These are phyloP conservation scores for Xylota sylvarum DNA, from an alignment of 2,888 invertebrate genomes.

Conservation along the genomic window DNA sequence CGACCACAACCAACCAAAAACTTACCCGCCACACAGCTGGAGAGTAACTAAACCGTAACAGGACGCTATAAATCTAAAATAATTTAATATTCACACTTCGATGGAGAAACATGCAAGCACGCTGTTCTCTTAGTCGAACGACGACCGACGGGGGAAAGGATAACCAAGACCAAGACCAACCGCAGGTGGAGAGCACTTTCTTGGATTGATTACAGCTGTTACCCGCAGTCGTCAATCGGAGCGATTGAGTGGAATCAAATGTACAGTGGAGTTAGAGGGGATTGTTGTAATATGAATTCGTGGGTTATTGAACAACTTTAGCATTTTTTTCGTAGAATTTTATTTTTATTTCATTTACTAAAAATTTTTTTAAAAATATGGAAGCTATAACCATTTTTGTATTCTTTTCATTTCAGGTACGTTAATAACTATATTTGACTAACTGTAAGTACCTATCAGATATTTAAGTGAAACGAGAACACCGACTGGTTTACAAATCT, in stretches of 20 bases:
- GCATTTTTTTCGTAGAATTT: no score
- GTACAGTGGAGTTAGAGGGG: background rate
- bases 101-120: conserved; percentile 19
- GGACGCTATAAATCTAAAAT: conserved; percentile 24
- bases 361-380: no score
- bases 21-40: conserved; percentile 14
- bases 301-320: no score
- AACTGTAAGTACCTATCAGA: no score
- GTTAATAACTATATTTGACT: no score
- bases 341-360: no score
- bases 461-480: no score
- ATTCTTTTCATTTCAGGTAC: no score
- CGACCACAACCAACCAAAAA: background rate
- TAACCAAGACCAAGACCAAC: background rate
- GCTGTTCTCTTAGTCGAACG: no score
- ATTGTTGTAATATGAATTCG: no score
- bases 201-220: conserved; percentile 12
- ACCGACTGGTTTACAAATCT: no score
- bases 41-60: background rate
- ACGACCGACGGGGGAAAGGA: conserved; percentile 2
- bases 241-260: conserved; percentile 4
- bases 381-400: no score
- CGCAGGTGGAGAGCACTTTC: background rate
- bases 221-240: background rate
- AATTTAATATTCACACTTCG: conserved; percentile 42